Percentiles rank a stretch among this genome's conserved stretches.
phyloP scores from a whole-genome alignment of 2,888 invertebrate species.

The Drosophila yooni region DNA sequence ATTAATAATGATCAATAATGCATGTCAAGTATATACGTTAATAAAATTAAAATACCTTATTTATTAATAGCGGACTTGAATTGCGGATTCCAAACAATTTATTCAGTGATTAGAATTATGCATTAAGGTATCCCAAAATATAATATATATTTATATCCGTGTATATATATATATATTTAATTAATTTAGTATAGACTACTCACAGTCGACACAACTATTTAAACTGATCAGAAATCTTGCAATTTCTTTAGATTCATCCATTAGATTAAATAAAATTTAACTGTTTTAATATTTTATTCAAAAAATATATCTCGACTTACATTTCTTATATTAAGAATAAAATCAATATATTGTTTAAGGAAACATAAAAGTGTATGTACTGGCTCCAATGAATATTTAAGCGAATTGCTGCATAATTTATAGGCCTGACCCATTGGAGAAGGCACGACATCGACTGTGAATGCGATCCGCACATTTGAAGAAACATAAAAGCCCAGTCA shows the following conservation, averaged over 20 bases:
- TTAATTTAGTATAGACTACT: background rate
- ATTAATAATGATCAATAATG: background rate
- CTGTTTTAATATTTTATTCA: background rate
- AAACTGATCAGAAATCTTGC: background rate
- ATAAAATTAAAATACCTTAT: background rate
- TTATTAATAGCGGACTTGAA: background rate
- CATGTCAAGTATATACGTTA: background rate
- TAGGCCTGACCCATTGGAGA: constrained; percentile 34
- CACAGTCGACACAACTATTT: too few species aligned
- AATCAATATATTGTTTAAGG: background rate
- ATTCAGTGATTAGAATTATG: background rate
- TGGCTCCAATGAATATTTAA: background rate
- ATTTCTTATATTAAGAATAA: background rate
- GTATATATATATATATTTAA: background rate
- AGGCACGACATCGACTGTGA: constrained; percentile 31
- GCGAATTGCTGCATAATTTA: constrained; percentile 27
- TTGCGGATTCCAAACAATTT: background rate
- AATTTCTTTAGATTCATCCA: background rate
- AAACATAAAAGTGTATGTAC: background rate
- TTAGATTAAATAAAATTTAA: background rate
- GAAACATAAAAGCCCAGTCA: constrained; percentile 55
- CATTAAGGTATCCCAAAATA: background rate
- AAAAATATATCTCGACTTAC: background rate
- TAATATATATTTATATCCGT: background rate
- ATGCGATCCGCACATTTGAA: constrained; percentile 24